Percentiles rank a stretch among this genome's conserved stretches.
These are phyloP conservation scores for Prunella himalayana DNA, from an alignment of 2,113 vertebrate species.

Conservation along the genomic window DNA sequence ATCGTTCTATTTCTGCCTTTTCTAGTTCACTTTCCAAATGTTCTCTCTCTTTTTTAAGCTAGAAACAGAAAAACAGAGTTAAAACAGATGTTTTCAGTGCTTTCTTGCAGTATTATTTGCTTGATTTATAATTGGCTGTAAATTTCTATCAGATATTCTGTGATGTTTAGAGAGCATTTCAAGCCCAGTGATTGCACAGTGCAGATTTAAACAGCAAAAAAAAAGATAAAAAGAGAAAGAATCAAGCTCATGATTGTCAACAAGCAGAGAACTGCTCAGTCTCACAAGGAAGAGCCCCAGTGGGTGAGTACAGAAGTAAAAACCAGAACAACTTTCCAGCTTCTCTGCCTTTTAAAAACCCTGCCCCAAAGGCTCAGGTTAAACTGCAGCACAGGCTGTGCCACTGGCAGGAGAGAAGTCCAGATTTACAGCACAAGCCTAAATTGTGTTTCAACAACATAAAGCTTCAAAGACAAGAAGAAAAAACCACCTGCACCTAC, in stretches of 20 bases:
- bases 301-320: not conserved
- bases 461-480: not conserved
- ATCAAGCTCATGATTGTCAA: not conserved
- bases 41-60: conserved; percentile 89
- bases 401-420: not conserved
- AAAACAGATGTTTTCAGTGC: not conserved
- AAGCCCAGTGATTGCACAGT: not conserved
- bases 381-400: not conserved
- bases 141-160: not conserved
- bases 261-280: not conserved
- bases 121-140: not conserved
- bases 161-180: not conserved
- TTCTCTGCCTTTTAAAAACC: not conserved
- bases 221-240: not conserved
- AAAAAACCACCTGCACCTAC: conserved; percentile 61
- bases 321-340: not conserved
- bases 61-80: conserved; percentile 50
- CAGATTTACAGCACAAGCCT: not conserved
- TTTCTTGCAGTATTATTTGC: not conserved
- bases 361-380: not conserved
- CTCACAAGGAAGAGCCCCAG: not conserved
- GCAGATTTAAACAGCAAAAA: not conserved
- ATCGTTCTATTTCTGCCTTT: conserved; percentile 89
- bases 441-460: not conserved
- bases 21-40: conserved; percentile 92